Percentiles rank a stretch among this genome's conserved stretches.
Conservation (phyloP, 2,888 invertebrate species). For the Limnephilus lunatus region DNA sequence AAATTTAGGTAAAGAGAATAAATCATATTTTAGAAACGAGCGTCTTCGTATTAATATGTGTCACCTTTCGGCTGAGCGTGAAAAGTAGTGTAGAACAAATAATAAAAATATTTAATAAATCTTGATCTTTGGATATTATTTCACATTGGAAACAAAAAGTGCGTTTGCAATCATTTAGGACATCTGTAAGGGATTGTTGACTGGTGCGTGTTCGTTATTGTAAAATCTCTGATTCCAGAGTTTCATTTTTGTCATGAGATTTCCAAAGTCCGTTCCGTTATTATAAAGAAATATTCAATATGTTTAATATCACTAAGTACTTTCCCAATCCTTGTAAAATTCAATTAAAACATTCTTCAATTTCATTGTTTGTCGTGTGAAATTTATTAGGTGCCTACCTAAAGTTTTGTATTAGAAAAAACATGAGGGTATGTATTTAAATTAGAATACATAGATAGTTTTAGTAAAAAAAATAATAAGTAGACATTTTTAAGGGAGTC, state of each 20-base stretch:
- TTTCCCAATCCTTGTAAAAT: neutral
- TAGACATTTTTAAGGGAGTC: neutral
- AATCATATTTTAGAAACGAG: slow-evolving; percentile 57
- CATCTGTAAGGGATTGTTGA: neutral
- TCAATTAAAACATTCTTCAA: neutral
- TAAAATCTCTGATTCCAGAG: slow-evolving; percentile 25
- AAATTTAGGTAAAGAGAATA: slow-evolving; percentile 61
- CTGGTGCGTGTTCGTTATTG: slow-evolving; percentile 9
- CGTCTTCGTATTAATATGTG: slow-evolving; percentile 19
- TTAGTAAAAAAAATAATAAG: neutral
- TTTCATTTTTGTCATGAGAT: neutral
- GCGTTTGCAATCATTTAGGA: slow-evolving; percentile 65
- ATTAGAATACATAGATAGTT: neutral
- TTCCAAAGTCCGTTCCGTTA: neutral
- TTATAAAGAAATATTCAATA: neutral
- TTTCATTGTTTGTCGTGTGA: neutral
- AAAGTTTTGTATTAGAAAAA: neutral
- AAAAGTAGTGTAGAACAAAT: slow-evolving; percentile 60
- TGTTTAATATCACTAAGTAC: neutral
- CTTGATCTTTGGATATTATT: slow-evolving; percentile 57
- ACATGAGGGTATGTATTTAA: neutral
- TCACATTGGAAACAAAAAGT: slow-evolving; percentile 61
- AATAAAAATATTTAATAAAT: slow-evolving; percentile 52
- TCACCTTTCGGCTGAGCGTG: slow-evolving; percentile 13
- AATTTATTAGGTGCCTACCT: neutral